These are phyloP conservation scores for Tenthredo livida DNA, from an alignment of 2,888 invertebrate genomes.

Conservation along the genomic window DNA sequence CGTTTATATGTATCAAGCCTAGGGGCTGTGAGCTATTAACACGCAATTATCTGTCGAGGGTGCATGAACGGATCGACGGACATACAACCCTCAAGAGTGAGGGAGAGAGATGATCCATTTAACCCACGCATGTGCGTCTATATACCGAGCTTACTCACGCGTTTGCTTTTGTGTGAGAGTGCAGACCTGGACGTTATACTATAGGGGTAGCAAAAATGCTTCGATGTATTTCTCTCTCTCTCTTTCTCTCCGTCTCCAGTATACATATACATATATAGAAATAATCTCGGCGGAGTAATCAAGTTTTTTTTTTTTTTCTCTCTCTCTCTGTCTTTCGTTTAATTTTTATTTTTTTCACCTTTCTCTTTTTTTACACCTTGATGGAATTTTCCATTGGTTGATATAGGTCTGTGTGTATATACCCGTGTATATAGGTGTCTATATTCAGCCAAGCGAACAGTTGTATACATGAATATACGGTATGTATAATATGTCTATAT, in stretches of 20 bases:
- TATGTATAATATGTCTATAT: background rate
- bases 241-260: too few species aligned
- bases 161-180: slow-evolving; percentile 1
- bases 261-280: background rate
- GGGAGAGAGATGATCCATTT: slow-evolving; percentile 41
- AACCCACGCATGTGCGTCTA: slow-evolving; percentile 23
- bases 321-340: background rate
- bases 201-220: background rate
- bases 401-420: background rate
- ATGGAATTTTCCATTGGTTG: slow-evolving; percentile 13
- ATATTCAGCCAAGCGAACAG: background rate
- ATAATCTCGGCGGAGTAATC: slow-evolving; percentile 24
- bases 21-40: slow-evolving; percentile 49
- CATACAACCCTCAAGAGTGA: background rate
- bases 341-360: background rate
- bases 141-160: slow-evolving; percentile 23
- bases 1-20: slow-evolving; percentile 50
- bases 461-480: background rate
- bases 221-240: background rate
- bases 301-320: background rate
- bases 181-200: background rate
- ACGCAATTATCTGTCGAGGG: slow-evolving; percentile 52
- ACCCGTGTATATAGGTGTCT: background rate
- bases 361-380: background rate
- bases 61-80: slow-evolving; percentile 45